These are phyloP conservation scores for Columbina picui DNA, from an alignment of 2,113 vertebrate species.

Conservation along the genomic window DNA sequence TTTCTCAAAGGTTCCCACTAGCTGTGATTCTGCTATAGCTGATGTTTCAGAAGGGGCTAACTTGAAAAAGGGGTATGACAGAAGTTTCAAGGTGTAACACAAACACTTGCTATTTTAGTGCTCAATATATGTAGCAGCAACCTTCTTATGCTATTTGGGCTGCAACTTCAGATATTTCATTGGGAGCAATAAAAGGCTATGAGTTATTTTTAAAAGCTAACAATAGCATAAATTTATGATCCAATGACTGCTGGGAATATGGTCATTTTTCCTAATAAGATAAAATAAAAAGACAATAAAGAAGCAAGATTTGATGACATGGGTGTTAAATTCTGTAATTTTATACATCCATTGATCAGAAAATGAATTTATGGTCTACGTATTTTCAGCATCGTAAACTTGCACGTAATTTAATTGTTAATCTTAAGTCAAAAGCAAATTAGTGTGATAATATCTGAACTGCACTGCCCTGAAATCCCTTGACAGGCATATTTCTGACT, in stretches of 20 bases:
- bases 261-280: neutral
- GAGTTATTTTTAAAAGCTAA: neutral
- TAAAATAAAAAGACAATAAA: neutral
- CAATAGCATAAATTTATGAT: neutral
- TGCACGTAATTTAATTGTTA: neutral
- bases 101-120: neutral
- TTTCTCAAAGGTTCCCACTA: neutral
- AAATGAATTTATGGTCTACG: neutral
- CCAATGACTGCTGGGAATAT: neutral
- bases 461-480: neutral
- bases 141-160: neutral
- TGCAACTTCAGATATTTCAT: neutral
- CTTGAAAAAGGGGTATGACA: neutral
- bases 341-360: neutral
- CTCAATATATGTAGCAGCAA: neutral
- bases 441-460: neutral
- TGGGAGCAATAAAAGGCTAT: neutral
- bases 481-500: neutral
- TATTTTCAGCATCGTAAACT: conserved; percentile 2
- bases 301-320: neutral
- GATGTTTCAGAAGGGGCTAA: neutral
- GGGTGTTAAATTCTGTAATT: neutral
- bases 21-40: neutral
- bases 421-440: neutral
- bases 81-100: neutral